A percentile compares a stretch with the other conserved stretches of the same genome.
Conservation (phyloP, 2,113 vertebrate genomes). For the Ciconia stormi region DNA sequence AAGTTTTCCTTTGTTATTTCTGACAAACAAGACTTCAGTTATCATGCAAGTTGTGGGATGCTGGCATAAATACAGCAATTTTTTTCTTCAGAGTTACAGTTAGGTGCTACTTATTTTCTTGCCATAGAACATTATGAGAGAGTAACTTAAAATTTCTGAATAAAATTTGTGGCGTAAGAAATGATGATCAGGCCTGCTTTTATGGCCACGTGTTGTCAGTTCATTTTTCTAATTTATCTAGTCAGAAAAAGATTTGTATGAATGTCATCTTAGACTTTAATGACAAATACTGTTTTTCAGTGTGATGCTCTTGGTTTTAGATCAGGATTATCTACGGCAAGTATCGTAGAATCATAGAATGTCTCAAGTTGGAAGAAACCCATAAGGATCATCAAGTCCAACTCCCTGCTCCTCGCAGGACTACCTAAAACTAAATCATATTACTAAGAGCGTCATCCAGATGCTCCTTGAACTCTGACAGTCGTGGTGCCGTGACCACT, state of each 20-base stretch:
- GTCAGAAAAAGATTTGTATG: background rate
- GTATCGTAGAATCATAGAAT: background rate
- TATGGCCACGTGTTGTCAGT: background rate
- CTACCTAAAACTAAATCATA: background rate
- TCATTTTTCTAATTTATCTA: background rate
- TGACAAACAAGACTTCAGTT: background rate
- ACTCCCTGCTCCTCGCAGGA: background rate
- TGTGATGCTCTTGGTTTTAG: background rate
- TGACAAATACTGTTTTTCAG: background rate
- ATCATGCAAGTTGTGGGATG: background rate
- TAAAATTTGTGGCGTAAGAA: background rate
- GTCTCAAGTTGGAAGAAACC: background rate
- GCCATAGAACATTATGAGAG: background rate
- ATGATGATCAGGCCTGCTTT: background rate
- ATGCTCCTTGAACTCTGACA: background rate
- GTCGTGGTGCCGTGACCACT: fast-evolving
- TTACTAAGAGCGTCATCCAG: background rate
- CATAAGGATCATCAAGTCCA: background rate
- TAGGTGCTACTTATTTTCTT: background rate
- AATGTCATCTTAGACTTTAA: background rate
- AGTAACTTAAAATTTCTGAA: background rate
- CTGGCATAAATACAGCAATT: background rate
- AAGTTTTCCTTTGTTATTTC: background rate
- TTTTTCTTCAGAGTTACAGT: background rate
- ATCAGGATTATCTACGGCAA: background rate